These are phyloP conservation scores for Trichoplusia ni DNA, from an alignment of 1,140 invertebrate genomes.

Conservation along the genomic window DNA sequence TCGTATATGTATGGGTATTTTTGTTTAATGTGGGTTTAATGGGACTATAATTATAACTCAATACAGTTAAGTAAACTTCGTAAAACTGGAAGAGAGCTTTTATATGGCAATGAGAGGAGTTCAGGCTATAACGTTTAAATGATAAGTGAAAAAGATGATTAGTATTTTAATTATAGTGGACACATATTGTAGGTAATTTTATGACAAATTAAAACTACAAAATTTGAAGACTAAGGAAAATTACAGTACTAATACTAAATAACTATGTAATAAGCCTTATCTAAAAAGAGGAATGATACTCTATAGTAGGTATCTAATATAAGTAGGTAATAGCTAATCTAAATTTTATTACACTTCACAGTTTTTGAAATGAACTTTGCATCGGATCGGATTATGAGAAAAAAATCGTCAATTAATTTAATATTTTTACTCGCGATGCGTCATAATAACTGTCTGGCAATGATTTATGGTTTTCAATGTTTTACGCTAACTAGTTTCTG, in stretches of 20 bases:
- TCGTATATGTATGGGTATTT: neutral
- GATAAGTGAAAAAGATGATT: neutral
- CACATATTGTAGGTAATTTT: neutral
- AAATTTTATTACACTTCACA: too few species aligned
- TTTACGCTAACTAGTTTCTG: neutral
- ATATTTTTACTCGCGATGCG: neutral
- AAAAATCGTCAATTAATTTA: constrained; percentile 5
- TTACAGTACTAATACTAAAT: too few species aligned
- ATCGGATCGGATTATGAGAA: neutral
- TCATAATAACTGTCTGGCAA: constrained; percentile 4
- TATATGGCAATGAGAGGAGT: too few species aligned
- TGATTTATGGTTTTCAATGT: constrained; percentile 6
- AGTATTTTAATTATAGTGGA: neutral
- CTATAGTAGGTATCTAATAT: too few species aligned
- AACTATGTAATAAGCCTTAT: too few species aligned
- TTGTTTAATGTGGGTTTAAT: constrained; percentile 17
- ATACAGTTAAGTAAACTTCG: neutral
- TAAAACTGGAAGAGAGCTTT: too few species aligned
- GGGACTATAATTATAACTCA: neutral
- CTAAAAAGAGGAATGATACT: too few species aligned
- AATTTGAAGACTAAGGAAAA: too few species aligned
- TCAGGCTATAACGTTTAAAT: neutral
- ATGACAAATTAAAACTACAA: too few species aligned
- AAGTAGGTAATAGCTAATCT: too few species aligned
- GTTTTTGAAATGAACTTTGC: neutral